Evolutionary conservation across 2,113 vertebrate genomes (phyloP).

Genomic region (Fregetta grallaria): DNA sequence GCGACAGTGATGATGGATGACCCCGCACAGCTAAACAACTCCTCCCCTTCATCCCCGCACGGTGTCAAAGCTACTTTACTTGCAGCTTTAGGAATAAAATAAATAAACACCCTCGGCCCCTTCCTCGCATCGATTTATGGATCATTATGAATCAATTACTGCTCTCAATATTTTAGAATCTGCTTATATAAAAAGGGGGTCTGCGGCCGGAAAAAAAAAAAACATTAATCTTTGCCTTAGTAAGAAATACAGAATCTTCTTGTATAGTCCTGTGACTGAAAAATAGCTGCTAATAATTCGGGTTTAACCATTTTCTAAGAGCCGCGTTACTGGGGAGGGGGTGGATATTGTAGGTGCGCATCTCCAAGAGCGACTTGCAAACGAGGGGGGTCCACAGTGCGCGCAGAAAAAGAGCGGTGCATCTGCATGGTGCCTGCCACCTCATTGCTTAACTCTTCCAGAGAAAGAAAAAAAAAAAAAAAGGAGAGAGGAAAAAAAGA

Average conservation of each 20-base stretch:
- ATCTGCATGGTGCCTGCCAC: not conserved
- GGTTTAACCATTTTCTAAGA: not conserved
- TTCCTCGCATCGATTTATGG: conserved; percentile 69
- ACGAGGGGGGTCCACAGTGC: not conserved
- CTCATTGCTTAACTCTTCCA: not conserved
- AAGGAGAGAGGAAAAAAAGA: too few species aligned
- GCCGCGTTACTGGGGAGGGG: not conserved
- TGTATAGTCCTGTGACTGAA: not conserved
- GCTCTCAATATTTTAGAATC: conserved; percentile 66
- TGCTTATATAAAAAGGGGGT: conserved; percentile 59
- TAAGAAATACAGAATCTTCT: not conserved
- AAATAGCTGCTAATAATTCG: not conserved
- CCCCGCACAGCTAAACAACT: conserved; percentile 85
- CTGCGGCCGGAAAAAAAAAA: not conserved
- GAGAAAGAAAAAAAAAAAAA: not conserved
- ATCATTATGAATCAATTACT: conserved; percentile 80
- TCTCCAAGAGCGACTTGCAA: not conserved
- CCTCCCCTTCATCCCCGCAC: conserved; percentile 89
- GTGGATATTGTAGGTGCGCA: not conserved
- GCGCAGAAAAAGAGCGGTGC: not conserved
- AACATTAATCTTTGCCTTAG: not conserved
- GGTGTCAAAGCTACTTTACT: conserved; percentile 85
- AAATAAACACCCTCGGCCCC: conserved; percentile 71
- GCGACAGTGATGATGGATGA: conserved; percentile 99
- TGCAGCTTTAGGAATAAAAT: conserved; percentile 86